Base-by-base conservation (phyloP, 2,797 vertebrate genomes). In the Cossypha polioptera region DNA sequence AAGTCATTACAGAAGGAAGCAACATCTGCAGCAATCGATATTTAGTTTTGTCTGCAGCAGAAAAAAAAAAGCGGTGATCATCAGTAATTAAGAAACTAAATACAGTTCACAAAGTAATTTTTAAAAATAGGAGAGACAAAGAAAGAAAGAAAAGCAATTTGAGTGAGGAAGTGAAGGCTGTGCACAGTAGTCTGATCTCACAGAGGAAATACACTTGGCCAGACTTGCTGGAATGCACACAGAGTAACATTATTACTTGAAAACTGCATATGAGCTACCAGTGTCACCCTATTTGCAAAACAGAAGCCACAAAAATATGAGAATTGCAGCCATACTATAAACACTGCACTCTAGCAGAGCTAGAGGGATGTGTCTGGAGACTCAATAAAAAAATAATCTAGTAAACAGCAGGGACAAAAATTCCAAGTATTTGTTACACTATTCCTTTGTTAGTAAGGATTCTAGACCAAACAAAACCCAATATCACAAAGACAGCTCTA, bases 131-230 rank as follows among this genome's bases (percentile, higher is more conserved):
- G 5, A 55, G 26, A 74, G 18, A 86, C 4, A 53, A 72, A 78
- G 26, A 71, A 62, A 18, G 10, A 74, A 93, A 79, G 50, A 82
- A 87, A 85, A 83, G 35, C 16, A 48, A 47, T 29, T 29, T 19
- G 45, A 82, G 59, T 13, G 33, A 91, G 68, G 59, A 91, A 85
- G 61, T 16, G 33, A 92, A 35, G 43, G 26, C 10, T 72, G 22
- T 33, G 25, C 68, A 88, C 80, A 71, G 45, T 5, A 73, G 59
- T 51, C 78, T 59, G 0, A 53, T 53, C 61, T 90, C 76, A 76
- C 59, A 80, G 63, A 82, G 80, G 93, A 93, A 96, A 79, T 63
- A 67, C 35, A 50, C 42, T 95, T 93, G 75, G 91, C 85, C 86
- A 95, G 90, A 91, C 86, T 85, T 79, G 45, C 45, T 88, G 80